Conservation (phyloP, 2,797 vertebrate species). For the Stomatorhinus walkeri region DNA sequence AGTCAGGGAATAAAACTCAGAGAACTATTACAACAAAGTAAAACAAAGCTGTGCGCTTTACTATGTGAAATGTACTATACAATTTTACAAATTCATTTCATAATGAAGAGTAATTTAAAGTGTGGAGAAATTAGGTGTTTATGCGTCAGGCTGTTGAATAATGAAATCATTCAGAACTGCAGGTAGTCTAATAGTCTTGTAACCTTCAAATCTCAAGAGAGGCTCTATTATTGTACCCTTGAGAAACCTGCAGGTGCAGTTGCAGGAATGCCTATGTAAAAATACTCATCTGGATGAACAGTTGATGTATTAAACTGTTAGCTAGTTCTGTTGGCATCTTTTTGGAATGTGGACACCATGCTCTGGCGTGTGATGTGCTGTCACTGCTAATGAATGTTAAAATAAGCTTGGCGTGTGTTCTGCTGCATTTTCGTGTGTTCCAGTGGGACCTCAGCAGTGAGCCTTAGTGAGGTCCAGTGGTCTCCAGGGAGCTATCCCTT, state of each 20-base stretch:
- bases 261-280: background rate
- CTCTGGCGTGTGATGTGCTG: background rate
- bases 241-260: background rate
- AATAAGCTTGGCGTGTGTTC: background rate
- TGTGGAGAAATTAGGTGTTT: background rate
- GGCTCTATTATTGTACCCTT: background rate
- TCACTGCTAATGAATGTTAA: background rate
- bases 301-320: background rate
- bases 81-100: background rate
- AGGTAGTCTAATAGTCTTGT: background rate
- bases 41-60: background rate
- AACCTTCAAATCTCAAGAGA: slow-evolving; percentile 3
- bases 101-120: background rate
- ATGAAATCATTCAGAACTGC: background rate
- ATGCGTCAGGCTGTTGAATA: background rate
- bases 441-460: background rate
- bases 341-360: background rate
- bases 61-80: background rate
- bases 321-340: background rate
- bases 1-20: background rate
- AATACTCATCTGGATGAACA: background rate
- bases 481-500: background rate
- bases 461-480: background rate
- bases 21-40: background rate
- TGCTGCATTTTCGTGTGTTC: background rate